Percentiles rank a stretch among this genome's conserved stretches.
Evolutionary conservation across 2,113 vertebrate genomes (phyloP).

Genomic region (Tympanuchus pallidicinctus): DNA sequence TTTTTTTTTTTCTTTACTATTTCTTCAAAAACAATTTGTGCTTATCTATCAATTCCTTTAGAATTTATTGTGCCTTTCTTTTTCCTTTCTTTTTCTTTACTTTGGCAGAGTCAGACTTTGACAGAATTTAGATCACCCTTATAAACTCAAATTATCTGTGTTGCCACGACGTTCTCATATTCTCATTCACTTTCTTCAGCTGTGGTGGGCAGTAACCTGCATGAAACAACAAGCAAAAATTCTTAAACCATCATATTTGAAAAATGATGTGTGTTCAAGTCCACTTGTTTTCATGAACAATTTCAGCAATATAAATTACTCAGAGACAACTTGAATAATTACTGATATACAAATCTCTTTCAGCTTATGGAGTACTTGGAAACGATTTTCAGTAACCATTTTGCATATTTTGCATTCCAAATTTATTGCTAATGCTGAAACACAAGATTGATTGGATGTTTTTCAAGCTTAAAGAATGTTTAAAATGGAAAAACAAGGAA

Average conservation of each 20-base stretch:
- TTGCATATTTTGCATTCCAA: slow-evolving; percentile 22
- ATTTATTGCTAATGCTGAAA: slow-evolving; percentile 8
- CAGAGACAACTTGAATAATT: slow-evolving; percentile 40
- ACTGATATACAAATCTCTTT: slow-evolving; percentile 20
- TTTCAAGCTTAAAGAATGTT: slow-evolving; percentile 39
- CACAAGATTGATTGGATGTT: neutral
- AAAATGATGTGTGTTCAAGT: slow-evolving; percentile 20
- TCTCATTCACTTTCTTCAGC: slow-evolving; percentile 28
- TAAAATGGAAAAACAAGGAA: neutral
- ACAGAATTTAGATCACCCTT: slow-evolving; percentile 6
- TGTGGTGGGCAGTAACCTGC: neutral
- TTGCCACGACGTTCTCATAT: neutral
- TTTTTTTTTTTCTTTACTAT: neutral
- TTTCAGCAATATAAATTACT: slow-evolving; percentile 34
- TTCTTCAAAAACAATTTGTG: neutral
- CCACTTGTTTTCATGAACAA: slow-evolving; percentile 39
- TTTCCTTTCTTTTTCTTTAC: neutral
- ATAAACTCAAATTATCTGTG: slow-evolving; percentile 26
- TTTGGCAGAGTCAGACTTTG: neutral
- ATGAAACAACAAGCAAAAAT: neutral
- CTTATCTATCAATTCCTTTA: neutral
- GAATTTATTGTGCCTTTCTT: neutral
- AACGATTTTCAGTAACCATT: slow-evolving; percentile 26
- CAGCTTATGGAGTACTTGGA: neutral
- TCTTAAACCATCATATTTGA: neutral